Evolutionary conservation across 2,888 invertebrate species (phyloP).

Genomic region (Tachystola acroxantha): DNA sequence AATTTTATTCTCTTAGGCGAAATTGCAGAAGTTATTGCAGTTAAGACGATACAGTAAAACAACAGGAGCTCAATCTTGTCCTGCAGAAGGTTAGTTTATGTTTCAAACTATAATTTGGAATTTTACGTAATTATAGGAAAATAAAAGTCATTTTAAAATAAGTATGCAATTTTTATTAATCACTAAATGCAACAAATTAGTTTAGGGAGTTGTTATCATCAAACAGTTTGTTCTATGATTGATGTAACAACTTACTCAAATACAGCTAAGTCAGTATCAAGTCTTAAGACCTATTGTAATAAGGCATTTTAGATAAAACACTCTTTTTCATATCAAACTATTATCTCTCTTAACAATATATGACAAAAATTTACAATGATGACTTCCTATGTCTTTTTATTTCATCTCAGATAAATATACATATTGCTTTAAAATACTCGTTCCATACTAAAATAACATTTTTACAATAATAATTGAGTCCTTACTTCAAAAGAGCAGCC

Average conservation of each 20-base stretch:
- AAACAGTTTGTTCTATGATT: conserved; percentile 48
- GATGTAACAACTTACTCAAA: conserved; percentile 57
- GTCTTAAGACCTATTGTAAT: conserved; percentile 74
- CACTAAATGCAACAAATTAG: conserved; percentile 78
- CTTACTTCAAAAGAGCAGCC: conserved; percentile 54
- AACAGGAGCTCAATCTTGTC: no score
- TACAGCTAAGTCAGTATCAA: conserved; percentile 73
- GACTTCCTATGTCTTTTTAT: conserved; percentile 47
- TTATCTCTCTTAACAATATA: conserved; percentile 65
- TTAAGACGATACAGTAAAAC: conserved; percentile 20
- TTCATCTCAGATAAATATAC: conserved; percentile 47
- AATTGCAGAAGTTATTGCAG: conserved; percentile 22
- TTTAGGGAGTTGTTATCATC: conserved; percentile 62
- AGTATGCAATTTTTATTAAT: conserved; percentile 76
- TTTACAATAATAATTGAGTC: conserved; percentile 61
- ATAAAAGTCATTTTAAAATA: conserved; percentile 56
- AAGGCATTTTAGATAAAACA: conserved; percentile 77
- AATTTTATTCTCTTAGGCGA: no score
- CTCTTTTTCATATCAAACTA: conserved; percentile 74
- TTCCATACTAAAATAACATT: conserved; percentile 51
- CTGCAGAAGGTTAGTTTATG: no score
- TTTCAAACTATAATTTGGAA: no score
- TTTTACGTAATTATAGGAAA: no score
- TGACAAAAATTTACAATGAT: conserved; percentile 63
- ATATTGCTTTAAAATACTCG: conserved; percentile 61